Percentiles rank a stretch among this genome's conserved stretches.
These are phyloP conservation scores for Noctua janthina DNA, from an alignment of 2,888 invertebrate genomes.

Conservation along the genomic window DNA sequence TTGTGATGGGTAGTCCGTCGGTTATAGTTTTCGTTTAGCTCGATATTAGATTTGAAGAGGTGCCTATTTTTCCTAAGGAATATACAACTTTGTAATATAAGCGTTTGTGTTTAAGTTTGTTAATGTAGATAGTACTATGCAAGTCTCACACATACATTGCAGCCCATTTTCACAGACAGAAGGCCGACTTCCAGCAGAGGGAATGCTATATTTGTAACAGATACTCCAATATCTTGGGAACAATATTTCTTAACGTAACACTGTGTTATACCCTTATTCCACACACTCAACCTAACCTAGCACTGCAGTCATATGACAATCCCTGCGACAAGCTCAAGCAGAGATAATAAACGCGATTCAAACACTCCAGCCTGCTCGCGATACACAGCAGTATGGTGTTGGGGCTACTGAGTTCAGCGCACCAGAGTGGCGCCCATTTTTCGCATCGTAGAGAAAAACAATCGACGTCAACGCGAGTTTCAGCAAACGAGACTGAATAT, in stretches of 20 bases:
- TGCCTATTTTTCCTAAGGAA: too few relatives aligned
- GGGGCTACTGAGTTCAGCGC: neutral
- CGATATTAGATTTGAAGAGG: too few relatives aligned
- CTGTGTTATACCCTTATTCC: neutral
- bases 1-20: too few relatives aligned
- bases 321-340: neutral
- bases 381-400: neutral
- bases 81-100: too few relatives aligned
- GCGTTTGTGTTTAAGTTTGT: too few relatives aligned
- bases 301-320: neutral
- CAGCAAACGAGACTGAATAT: neutral
- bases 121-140: neutral
- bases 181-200: neutral
- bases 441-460: neutral
- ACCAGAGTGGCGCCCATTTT: neutral
- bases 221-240: neutral
- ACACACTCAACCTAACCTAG: neutral
- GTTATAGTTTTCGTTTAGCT: too few relatives aligned
- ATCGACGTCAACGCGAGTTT: neutral
- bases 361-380: neutral
- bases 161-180: neutral
- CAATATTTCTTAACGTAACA: neutral
- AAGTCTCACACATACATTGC: neutral
- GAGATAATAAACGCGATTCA: neutral
- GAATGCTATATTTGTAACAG: neutral